These are phyloP conservation scores for Coleophora flavipennella DNA, from an alignment of 2,888 invertebrate species.

Conservation along the genomic window DNA sequence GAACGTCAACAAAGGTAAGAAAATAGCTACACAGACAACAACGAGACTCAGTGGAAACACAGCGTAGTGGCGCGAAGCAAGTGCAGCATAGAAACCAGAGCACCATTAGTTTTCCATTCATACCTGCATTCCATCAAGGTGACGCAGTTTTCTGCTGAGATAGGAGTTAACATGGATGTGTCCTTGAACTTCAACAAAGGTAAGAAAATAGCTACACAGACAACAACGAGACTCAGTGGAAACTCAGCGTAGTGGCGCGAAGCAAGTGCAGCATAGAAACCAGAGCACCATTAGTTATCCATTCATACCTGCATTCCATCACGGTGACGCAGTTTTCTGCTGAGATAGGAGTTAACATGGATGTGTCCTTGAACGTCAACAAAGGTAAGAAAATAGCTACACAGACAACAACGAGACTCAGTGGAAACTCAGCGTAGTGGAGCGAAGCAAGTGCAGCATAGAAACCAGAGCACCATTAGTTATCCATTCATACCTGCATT, in stretches of 20 bases:
- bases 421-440: conserved; percentile 76
- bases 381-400: conserved; percentile 74
- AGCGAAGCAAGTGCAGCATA: conserved; percentile 33
- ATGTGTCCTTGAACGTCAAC: conserved; percentile 75
- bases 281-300: conserved; percentile 66
- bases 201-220: conserved; percentile 77
- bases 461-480: conserved; percentile 51
- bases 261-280: conserved; percentile 33
- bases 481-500: conserved; percentile 79
- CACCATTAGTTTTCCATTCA: conserved; percentile 74
- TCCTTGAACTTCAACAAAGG: conserved; percentile 74
- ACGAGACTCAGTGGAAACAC: conserved; percentile 79
- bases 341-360: conserved; percentile 63
- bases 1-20: conserved; percentile 69
- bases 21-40: conserved; percentile 78
- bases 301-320: conserved; percentile 78
- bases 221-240: conserved; percentile 79
- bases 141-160: conserved; percentile 57
- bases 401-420: conserved; percentile 79
- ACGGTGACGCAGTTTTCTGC: conserved; percentile 69
- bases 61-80: conserved; percentile 59
- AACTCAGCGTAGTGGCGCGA: conserved; percentile 68
- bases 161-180: conserved; percentile 73
- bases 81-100: conserved; percentile 32
- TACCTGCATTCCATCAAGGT: conserved; percentile 78